Evolutionary conservation across 2,888 invertebrate species (phyloP).

Genomic region (Dichetophora obliterata): DNA sequence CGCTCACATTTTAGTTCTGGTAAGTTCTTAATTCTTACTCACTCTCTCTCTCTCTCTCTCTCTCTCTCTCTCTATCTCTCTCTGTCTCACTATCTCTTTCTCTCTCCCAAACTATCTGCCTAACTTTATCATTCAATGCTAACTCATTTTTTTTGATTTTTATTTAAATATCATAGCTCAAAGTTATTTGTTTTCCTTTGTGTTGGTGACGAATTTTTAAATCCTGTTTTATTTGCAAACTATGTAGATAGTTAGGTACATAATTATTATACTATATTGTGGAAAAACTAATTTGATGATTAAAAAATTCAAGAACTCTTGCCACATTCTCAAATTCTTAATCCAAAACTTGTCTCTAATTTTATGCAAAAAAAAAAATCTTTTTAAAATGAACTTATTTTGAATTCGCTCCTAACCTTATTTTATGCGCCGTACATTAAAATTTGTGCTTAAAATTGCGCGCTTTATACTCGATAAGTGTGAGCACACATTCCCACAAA

Average conservation of each 20-base stretch:
- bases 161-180: neutral
- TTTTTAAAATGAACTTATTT: neutral
- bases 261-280: no score
- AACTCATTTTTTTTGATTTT: slow-evolving; percentile 2
- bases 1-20: slow-evolving; percentile 92
- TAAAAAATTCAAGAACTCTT: no score
- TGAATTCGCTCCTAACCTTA: neutral
- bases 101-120: neutral
- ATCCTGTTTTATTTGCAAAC: neutral
- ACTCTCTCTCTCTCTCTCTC: slow-evolving; percentile 2
- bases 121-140: slow-evolving; percentile 1
- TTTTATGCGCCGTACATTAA: neutral
- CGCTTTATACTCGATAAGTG: slow-evolving; percentile 8
- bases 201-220: neutral
- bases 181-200: neutral
- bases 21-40: slow-evolving; percentile 70
- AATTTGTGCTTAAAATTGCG: slow-evolving; percentile 9
- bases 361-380: no score
- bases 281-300: no score
- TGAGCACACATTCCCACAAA: neutral
- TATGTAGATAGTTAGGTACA: neutral
- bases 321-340: no score
- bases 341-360: no score
- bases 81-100: slow-evolving; percentile 2
- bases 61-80: slow-evolving; percentile 8